A percentile compares a stretch with the other conserved stretches of the same genome.
Conservation (phyloP, 2,888 invertebrate species). For the Caenorhabditis macrosperma region DNA sequence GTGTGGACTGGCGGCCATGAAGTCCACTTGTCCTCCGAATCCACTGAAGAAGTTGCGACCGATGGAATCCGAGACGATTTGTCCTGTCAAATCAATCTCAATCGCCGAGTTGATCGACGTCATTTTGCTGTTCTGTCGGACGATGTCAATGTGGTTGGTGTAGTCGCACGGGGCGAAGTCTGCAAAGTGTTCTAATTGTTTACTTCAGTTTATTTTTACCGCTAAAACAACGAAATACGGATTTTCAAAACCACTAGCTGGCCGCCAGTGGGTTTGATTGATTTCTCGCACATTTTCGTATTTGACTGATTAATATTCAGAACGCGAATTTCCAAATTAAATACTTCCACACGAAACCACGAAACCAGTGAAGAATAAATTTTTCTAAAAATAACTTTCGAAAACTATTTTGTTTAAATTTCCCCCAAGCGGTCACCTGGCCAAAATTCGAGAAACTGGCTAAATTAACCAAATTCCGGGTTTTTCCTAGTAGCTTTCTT, state of each 20-base stretch:
- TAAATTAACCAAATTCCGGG: no score
- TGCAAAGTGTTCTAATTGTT: conserved; percentile 17
- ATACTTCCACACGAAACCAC: no score
- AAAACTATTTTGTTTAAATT: not conserved
- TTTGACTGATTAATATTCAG: no score
- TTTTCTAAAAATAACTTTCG: not conserved
- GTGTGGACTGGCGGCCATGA: conserved; percentile 92
- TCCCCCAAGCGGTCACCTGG: not conserved
- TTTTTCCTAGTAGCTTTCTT: no score
- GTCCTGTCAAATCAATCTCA: conserved; percentile 94
- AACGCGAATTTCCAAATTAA: not conserved
- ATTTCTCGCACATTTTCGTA: no score
- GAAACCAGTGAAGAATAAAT: no score
- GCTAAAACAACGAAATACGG: no score
- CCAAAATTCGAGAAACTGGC: no score
- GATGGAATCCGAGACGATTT: conserved; percentile 93
- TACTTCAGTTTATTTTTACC: no score
- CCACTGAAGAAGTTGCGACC: conserved; percentile 86
- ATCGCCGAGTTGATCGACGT: conserved; percentile 97
- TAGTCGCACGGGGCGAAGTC: conserved; percentile 66
- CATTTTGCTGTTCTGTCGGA: conserved; percentile 86
- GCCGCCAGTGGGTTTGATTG: no score
- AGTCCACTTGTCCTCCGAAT: conserved; percentile 95
- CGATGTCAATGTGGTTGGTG: conserved; percentile 78
- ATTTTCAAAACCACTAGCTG: no score